Percentiles rank a stretch among this genome's conserved stretches.
phyloP scores from a whole-genome alignment of 2,888 invertebrate genomes.

The Tiliacea aurago region DNA sequence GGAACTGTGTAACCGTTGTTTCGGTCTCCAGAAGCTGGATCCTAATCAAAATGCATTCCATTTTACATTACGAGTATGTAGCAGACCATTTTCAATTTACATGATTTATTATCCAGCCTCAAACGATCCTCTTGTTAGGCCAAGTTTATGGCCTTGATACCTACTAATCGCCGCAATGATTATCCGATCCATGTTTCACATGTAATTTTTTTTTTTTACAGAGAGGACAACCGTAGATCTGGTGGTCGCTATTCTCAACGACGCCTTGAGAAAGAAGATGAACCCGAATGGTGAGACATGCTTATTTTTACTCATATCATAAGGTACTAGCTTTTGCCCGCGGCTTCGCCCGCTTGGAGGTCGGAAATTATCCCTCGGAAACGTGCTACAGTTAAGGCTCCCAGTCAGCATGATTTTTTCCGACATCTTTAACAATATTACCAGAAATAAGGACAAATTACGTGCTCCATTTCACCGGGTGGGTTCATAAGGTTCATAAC shows the following conservation, averaged over 20 bases:
- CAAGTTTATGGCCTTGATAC: background rate
- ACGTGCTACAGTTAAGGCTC: too few relatives aligned
- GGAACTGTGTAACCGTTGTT: background rate
- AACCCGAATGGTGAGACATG: constrained; percentile 95
- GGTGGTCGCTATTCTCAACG: constrained; percentile 91
- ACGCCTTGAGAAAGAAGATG: constrained; percentile 92
- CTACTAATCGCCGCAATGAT: background rate
- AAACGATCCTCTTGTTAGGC: background rate
- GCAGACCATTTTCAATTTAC: background rate
- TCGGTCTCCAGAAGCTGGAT: background rate
- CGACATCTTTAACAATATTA: too few relatives aligned
- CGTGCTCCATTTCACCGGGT: too few relatives aligned
- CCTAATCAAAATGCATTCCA: background rate
- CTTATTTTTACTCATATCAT: background rate
- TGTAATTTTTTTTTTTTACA: constrained; percentile 67
- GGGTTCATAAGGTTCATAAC: too few relatives aligned
- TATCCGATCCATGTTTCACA: background rate
- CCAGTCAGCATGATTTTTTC: too few relatives aligned
- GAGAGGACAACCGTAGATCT: constrained; percentile 89
- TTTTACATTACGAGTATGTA: background rate
- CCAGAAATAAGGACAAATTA: too few relatives aligned
- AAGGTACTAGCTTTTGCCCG: background rate
- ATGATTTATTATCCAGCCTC: background rate
- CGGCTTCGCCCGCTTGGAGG: too few relatives aligned
- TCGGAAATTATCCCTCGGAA: too few relatives aligned